Percentiles rank a stretch among this genome's conserved stretches.
phyloP scores from a whole-genome alignment of 2,888 invertebrate species.

The Erannis defoliaria region DNA sequence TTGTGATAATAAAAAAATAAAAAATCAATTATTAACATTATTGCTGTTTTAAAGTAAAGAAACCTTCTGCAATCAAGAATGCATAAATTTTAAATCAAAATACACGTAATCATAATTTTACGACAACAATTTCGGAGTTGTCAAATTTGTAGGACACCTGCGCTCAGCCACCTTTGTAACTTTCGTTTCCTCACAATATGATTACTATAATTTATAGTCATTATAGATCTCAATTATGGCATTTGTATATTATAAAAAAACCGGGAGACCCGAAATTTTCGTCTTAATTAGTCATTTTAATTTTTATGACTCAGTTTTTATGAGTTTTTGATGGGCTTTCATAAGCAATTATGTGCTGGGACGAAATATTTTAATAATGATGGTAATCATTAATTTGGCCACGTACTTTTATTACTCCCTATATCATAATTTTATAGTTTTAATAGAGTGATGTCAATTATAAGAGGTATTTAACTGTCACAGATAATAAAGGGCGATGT shows the following conservation, averaged over 20 bases:
- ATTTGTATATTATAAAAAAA: conserved; percentile 27
- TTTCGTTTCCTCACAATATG: conserved; percentile 19
- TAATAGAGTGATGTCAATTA: conserved; percentile 35
- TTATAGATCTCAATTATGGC: conserved; percentile 28
- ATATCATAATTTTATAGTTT: conserved; percentile 41
- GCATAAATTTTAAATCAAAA: not conserved
- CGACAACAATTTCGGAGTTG: conserved; percentile 21
- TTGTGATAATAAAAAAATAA: no score
- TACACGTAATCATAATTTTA: conserved; percentile 19
- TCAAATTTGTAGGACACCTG: conserved; percentile 25
- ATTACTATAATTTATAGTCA: conserved; percentile 41
- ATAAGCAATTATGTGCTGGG: conserved; percentile 45
- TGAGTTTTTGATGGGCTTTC: conserved; percentile 50
- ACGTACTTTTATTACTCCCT: conserved; percentile 30
- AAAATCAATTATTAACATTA: no score
- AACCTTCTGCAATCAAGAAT: not conserved
- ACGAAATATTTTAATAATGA: conserved; percentile 40
- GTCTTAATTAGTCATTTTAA: conserved; percentile 47
- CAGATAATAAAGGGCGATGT: conserved; percentile 17
- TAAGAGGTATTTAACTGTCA: conserved; percentile 22
- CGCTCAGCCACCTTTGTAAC: conserved; percentile 11
- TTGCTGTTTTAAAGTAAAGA: no score
- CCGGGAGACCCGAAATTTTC: conserved; percentile 28
- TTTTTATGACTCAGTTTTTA: conserved; percentile 49
- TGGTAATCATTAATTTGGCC: conserved; percentile 35